These are phyloP conservation scores for Ceramica pisi DNA, from an alignment of 2,888 invertebrate genomes.

Conservation along the genomic window DNA sequence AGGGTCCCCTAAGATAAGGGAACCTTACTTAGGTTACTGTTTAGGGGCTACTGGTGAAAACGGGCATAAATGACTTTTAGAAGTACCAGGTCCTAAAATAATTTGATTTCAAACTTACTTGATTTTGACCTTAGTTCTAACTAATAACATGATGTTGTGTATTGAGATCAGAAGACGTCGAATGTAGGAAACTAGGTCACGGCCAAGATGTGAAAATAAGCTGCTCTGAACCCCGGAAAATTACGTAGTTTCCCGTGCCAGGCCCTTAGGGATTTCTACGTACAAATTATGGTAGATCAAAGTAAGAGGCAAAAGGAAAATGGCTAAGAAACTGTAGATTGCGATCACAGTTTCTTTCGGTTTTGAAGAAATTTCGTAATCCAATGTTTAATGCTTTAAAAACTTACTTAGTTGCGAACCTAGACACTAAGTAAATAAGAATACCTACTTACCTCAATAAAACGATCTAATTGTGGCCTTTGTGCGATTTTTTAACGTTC, in stretches of 20 bases:
- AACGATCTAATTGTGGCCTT: too few species aligned
- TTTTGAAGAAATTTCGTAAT: neutral
- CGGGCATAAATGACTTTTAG: too few species aligned
- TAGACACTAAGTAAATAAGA: too few species aligned
- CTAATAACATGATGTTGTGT: neutral
- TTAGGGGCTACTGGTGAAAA: too few species aligned
- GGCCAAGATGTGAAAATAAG: conserved; percentile 14
- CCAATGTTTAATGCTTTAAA: neutral
- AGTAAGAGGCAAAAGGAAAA: neutral
- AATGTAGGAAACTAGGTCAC: conserved; percentile 30
- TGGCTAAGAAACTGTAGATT: neutral
- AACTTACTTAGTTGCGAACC: neutral
- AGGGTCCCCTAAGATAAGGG: too few species aligned
- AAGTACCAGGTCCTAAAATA: neutral
- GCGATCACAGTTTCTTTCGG: too few species aligned
- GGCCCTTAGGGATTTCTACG: conserved; percentile 6
- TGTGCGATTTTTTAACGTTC: too few species aligned
- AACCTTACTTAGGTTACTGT: too few species aligned
- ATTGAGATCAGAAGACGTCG: conserved; percentile 4
- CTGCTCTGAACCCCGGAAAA: conserved; percentile 21
- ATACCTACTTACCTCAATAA: too few species aligned
- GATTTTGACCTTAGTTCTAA: neutral
- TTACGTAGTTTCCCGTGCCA: conserved; percentile 7
- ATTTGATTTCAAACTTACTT: neutral
- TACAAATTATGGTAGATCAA: conserved; percentile 2